A percentile compares a stretch with the other conserved stretches of the same genome.
These are phyloP conservation scores for Coregonus suidteri DNA, from an alignment of 2,797 vertebrate genomes.

Conservation along the genomic window DNA sequence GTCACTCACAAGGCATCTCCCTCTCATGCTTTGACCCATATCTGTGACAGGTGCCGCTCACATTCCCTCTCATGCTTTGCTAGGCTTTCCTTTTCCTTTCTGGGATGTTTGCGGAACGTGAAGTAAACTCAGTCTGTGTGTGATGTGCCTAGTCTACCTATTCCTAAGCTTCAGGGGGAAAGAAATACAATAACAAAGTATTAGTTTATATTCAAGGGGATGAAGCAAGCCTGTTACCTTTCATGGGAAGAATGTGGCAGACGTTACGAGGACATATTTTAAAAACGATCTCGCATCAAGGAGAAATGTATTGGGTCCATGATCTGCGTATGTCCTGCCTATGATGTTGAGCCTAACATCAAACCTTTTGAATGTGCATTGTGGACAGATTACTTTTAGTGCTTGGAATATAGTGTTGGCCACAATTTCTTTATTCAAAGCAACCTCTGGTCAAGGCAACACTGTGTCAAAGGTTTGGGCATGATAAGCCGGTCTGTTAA, in stretches of 20 bases:
- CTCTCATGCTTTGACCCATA: conserved; percentile 39
- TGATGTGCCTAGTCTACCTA: too few relatives aligned
- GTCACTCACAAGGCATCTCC: conserved; percentile 38
- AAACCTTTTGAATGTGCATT: background rate
- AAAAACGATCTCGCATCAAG: too few relatives aligned
- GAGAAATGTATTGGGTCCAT: background rate
- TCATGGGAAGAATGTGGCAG: background rate
- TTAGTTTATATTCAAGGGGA: background rate
- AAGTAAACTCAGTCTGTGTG: background rate
- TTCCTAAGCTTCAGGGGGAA: too few relatives aligned
- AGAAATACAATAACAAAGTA: background rate
- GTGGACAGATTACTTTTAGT: background rate
- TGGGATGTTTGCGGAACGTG: background rate
- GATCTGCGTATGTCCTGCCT: background rate
- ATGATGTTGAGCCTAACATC: background rate
- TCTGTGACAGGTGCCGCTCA: conserved; percentile 59
- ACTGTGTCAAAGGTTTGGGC: background rate
- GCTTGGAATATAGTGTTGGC: background rate
- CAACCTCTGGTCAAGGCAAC: background rate
- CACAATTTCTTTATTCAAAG: background rate
- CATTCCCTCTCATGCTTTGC: conserved; percentile 20
- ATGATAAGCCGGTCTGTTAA: background rate
- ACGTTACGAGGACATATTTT: background rate
- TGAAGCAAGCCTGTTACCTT: background rate
- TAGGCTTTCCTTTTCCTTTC: conserved; percentile 11